Evolutionary conservation across 1,140 invertebrate species (phyloP), one percentile per base, ranked within the genome.

Genomic region (Macrobrachium nipponense): DNA sequence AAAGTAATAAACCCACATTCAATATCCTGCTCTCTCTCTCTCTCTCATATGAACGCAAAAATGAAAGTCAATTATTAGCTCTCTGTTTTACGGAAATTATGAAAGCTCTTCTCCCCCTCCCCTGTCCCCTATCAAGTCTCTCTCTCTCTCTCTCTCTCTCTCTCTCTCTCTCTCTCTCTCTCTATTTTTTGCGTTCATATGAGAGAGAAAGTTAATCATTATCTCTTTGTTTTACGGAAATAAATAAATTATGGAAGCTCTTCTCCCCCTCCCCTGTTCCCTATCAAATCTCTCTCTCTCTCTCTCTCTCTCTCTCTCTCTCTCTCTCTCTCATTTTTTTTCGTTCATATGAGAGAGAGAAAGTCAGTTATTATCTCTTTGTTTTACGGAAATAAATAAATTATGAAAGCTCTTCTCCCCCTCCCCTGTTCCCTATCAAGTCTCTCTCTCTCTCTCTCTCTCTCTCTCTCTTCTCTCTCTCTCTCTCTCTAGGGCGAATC

Each of bases 121-220:
- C 18, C 10, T 75, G n/a, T 75, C 10, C 43, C 72, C 12, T 18
- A 27, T 43, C 43, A 7, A 44, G 36, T 77, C 5, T 51, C 75
- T 44, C 27, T 58, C 43, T 44, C 5, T 44, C 75, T 59, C 44
- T 78, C 75, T 78, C 44, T 59, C 75, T 60, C 43, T 77, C 58
- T 77, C 58, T 77, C 75, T 77, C 75, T 44, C 58, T 60, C 43
- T 77, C 75, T 73, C 70, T n/a, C n/a, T n/a, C 70, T 73, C 70
- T 73, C 70, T 73, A n/a, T n/a, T n/a, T n/a, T n/a, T n/a, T n/a
- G n/a, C n/a, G n/a, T n/a, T n/a, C n/a, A n/a, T n/a, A n/a, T n/a
- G n/a, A n/a, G n/a, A n/a, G n/a, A n/a, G 27, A 36, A 36, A 36
- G 27, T 36, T 4, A 36, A 4, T 36, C 14, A 20, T 10, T 66